Evolutionary conservation across 1,140 invertebrate genomes (phyloP).

Genomic region (Nephotettix cincticeps): DNA sequence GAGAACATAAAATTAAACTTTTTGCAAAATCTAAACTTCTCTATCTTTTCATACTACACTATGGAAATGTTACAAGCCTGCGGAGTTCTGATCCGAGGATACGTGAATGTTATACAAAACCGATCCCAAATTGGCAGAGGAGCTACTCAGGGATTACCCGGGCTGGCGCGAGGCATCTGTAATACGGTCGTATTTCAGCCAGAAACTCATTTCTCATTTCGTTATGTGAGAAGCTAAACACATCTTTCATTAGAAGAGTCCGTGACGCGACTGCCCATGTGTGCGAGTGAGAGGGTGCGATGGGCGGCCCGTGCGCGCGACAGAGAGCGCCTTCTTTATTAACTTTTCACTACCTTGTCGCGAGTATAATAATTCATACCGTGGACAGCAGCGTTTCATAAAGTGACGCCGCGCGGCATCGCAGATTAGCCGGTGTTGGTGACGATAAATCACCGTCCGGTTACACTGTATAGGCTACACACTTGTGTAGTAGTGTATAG

Average conservation of each 20-base stretch:
- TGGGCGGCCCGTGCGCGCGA: not conserved
- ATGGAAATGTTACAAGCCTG: no score
- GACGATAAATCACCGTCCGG: no score
- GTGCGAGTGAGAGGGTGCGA: not conserved
- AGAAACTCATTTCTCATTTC: conserved; percentile 22
- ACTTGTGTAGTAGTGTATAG: no score
- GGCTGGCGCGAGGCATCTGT: not conserved
- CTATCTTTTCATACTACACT: no score
- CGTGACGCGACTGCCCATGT: conserved; percentile 15
- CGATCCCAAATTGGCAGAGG: no score
- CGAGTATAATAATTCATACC: conserved; percentile 15
- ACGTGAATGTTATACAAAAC: no score
- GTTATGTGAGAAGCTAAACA: conserved; percentile 23
- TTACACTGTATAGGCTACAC: no score
- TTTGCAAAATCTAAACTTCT: no score
- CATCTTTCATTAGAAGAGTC: conserved; percentile 17
- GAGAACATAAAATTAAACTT: no score
- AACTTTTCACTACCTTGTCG: conserved; percentile 15
- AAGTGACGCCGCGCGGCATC: no score
- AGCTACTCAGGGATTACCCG: conserved; percentile 13
- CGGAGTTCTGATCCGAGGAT: no score
- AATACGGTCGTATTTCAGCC: conserved; percentile 14
- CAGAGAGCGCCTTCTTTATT: not conserved
- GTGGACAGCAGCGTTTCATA: not conserved
- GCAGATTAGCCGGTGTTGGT: no score